Base-by-base conservation (phyloP, 2,113 vertebrate species). In the Crotalus helleri region DNA sequence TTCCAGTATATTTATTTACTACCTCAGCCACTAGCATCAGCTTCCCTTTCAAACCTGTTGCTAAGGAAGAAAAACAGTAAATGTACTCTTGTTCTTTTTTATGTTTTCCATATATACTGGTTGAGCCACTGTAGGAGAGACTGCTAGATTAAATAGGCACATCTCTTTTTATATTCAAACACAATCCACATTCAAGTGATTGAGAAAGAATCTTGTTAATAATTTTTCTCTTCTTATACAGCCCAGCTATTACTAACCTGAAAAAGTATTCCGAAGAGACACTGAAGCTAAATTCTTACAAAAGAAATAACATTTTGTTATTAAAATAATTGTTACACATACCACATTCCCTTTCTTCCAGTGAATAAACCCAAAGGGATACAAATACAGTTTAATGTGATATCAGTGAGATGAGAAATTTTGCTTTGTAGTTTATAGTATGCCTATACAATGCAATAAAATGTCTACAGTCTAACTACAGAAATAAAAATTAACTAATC, bases 321-420 rank as follows among this genome's bases (percentile, higher is more conserved):
- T 12, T 11, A 29, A 54, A 33, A 0, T 57, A 87, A 54, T 8
- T 10, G 10, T 23, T 91, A 12, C 39, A 6, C 58, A 53, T 3
- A 44, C 4, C 6, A 53, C 64, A 7, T 6, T 5, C 49, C 1
- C 26, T 3, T 85, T 90, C n/a, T 55, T 8, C 57, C 33, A 39
- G 46, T 12, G 0, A 26, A 4, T 1, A 87, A 53, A 3, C 12
- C 1, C 39, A 0, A n/a, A 33, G 54, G 17, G n/a, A 46, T 33
- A 39, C 24, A 2, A 69, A 53, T 39, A 59, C 33, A 89, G 21
- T 54, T 55, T 10, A 90, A 49, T 3, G 0, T 59, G 9, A 26
- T 81, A 3, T 0, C 54, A 0, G 0, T 13, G 23, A 61, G 2
- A 1, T 4, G 12, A 49, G 0, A 0, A 10, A 1, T 0, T 0